These are phyloP conservation scores for Trematocara marginatum DNA, from an alignment of 2,113 vertebrate species.

Conservation along the genomic window DNA sequence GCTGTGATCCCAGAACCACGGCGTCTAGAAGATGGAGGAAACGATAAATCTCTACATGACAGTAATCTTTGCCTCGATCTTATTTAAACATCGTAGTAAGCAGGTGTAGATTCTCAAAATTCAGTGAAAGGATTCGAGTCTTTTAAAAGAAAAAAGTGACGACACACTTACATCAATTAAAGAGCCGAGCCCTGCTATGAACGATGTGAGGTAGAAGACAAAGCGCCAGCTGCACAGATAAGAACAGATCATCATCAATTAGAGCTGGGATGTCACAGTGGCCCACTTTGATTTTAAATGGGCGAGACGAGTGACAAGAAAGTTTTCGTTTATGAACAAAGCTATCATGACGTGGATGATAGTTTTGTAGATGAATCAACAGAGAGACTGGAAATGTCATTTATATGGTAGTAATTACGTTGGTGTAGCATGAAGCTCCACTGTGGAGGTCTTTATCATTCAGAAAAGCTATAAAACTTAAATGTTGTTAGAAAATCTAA, in stretches of 20 bases:
- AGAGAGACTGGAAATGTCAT: not conserved
- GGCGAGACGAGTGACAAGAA: not conserved
- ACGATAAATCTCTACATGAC: not conserved
- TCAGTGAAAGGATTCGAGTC: not conserved
- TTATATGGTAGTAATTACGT: not conserved
- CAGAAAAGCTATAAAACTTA: not conserved
- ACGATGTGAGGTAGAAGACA: slow-evolving; percentile 79
- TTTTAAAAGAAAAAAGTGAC: not conserved
- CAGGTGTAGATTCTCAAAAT: not conserved
- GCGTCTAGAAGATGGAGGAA: slow-evolving; percentile 69
- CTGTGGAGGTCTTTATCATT: not conserved
- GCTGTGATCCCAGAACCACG: slow-evolving; percentile 85
- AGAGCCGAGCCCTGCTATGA: slow-evolving; percentile 71
- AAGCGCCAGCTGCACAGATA: slow-evolving; percentile 83
- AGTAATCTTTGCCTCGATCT: not conserved
- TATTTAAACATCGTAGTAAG: not conserved
- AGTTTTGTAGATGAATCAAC: not conserved
- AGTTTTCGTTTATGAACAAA: not conserved
- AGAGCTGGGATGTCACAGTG: not conserved
- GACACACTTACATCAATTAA: slow-evolving; percentile 82
- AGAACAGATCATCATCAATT: not conserved
- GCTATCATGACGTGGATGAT: not conserved
- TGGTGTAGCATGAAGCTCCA: not conserved
- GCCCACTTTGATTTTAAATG: not conserved
- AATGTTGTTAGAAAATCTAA: not conserved